Conservation (phyloP, 1,140 invertebrate species). For the Eriocheir sinensis region DNA sequence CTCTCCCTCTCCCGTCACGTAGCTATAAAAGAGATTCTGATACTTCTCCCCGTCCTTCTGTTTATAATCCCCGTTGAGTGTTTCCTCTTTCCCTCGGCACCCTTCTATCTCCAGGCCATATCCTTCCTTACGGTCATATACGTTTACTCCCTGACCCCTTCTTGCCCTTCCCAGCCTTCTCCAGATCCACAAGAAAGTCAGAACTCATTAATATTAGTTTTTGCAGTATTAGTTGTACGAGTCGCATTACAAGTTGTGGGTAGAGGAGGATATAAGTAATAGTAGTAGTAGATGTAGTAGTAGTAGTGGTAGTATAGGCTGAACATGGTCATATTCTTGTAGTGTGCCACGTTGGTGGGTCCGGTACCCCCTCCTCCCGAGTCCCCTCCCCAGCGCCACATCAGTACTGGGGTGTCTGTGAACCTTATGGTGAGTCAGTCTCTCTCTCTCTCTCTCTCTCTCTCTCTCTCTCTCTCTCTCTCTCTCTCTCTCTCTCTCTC, state of each 20-base stretch:
- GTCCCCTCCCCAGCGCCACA: slow-evolving; percentile 45
- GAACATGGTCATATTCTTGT: slow-evolving; percentile 50
- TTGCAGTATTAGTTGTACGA: no score
- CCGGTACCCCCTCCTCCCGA: slow-evolving; percentile 31
- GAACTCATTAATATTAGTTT: no score
- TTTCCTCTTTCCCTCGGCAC: background rate
- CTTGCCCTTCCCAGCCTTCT: no score
- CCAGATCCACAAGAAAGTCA: no score
- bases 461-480: background rate
- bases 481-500: background rate
- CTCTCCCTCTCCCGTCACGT: background rate
- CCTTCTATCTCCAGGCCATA: no score
- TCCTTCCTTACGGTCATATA: no score
- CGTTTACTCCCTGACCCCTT: background rate
- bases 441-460: background rate
- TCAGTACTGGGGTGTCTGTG: slow-evolving; percentile 63
- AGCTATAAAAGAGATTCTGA: no score
- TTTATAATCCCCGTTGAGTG: background rate
- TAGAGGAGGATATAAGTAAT: no score
- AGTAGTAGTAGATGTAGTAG: no score
- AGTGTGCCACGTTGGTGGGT: slow-evolving; percentile 71
- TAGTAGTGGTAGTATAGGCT: no score
- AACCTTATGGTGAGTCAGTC: slow-evolving; percentile 59
- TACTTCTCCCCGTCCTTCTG: background rate
- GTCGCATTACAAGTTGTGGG: no score